Conservation (phyloP, 2,113 vertebrate species). For the Shinisaurus crocodilurus region DNA sequence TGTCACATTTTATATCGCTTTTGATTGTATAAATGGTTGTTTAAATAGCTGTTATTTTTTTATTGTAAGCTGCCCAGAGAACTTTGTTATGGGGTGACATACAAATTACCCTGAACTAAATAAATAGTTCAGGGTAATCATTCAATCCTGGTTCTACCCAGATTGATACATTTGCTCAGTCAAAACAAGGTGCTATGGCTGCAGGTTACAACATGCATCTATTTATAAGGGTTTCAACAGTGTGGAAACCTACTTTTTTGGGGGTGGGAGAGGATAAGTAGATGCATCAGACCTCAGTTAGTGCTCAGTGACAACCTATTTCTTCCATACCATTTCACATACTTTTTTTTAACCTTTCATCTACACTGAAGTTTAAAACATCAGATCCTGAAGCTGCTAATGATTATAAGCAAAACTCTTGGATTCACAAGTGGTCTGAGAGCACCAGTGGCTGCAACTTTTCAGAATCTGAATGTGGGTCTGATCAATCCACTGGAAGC, state of each 20-base stretch:
- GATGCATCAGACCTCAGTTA: slow-evolving; percentile 1
- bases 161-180: not conserved
- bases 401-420: not conserved
- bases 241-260: not conserved
- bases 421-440: not conserved
- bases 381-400: not conserved
- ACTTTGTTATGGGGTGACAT: not conserved
- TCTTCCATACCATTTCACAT: slow-evolving; percentile 16
- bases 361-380: slow-evolving; percentile 13
- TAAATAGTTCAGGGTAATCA: slow-evolving; percentile 33
- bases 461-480: not conserved
- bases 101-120: not conserved
- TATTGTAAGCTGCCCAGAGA: not conserved
- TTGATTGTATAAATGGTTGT: no score
- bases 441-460: not conserved
- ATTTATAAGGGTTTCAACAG: not conserved
- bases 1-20: no score
- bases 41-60: not conserved
- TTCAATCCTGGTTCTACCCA: slow-evolving; percentile 46
- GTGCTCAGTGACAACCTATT: not conserved
- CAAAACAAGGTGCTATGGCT: slow-evolving; percentile 33
- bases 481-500: not conserved
- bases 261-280: not conserved
- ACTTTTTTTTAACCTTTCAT: not conserved
- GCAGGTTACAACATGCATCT: slow-evolving; percentile 31